phyloP scores from a whole-genome alignment of 2,797 vertebrate species.

The Chromis chromis region DNA sequence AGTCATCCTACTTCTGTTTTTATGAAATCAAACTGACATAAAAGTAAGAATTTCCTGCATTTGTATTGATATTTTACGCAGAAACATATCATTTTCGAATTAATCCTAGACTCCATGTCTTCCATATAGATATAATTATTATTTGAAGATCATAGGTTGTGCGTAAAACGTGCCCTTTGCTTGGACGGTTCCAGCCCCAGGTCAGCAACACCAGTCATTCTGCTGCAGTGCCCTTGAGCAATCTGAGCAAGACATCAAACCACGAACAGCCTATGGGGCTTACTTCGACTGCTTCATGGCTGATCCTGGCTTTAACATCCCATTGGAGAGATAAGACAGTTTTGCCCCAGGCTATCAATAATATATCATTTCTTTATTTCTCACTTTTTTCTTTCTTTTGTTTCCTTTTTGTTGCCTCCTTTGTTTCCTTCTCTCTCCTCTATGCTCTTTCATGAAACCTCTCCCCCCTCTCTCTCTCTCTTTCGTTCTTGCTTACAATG shows the following conservation, averaged over 20 bases:
- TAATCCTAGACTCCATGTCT: not conserved
- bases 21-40: not conserved
- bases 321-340: slow-evolving; percentile 31
- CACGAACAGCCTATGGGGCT: slow-evolving; percentile 17
- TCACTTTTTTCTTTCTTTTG: not conserved
- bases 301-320: slow-evolving; percentile 31
- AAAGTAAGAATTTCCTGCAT: not conserved
- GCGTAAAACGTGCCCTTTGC: not conserved
- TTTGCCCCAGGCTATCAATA: slow-evolving; percentile 29
- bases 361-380: not conserved
- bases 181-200: slow-evolving; percentile 2
- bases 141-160: not conserved
- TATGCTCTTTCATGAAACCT: not conserved
- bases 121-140: not conserved
- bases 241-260: slow-evolving; percentile 32
- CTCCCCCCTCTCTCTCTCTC: not conserved
- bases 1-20: no score
- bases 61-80: not conserved
- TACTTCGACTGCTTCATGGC: slow-evolving; percentile 12
- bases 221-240: slow-evolving; percentile 59
- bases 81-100: not conserved
- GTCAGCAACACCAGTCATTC: not conserved
- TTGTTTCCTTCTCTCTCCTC: not conserved
- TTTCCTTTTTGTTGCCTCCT: not conserved
- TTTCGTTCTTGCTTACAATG: slow-evolving; percentile 26